phyloP scores from a whole-genome alignment of 2,113 vertebrate genomes.

The Vidua chalybeata region DNA sequence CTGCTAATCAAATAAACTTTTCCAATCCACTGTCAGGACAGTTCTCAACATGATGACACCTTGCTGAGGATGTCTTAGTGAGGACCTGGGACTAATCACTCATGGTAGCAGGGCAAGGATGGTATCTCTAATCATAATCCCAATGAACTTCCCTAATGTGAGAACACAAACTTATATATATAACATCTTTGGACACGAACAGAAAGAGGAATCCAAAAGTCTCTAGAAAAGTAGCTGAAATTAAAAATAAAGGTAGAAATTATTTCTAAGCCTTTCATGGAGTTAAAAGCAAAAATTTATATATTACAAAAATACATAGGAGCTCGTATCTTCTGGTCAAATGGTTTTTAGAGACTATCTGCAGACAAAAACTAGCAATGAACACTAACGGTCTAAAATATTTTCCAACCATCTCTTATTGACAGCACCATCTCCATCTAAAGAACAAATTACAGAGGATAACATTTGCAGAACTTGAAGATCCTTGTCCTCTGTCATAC shows the following conservation, averaged over 20 bases:
- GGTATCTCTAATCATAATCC: neutral
- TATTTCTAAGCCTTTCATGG: neutral
- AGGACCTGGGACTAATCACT: neutral
- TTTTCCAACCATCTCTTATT: neutral
- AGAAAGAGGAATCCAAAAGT: neutral
- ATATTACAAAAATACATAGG: neutral
- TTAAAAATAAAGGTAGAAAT: neutral
- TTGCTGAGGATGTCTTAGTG: neutral
- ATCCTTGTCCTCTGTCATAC: neutral
- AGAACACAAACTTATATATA: rapidly evolving
- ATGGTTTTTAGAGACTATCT: neutral
- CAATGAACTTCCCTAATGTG: neutral
- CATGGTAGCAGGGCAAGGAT: neutral
- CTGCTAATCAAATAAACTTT: neutral
- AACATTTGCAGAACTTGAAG: neutral
- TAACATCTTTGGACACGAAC: neutral
- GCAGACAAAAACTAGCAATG: neutral
- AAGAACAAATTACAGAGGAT: neutral
- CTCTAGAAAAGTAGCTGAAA: neutral
- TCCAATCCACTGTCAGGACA: neutral
- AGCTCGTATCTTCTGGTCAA: rapidly evolving
- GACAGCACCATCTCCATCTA: neutral
- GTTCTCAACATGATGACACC: neutral
- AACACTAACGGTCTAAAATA: neutral
- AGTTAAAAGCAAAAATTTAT: neutral